phyloP scores from a whole-genome alignment of 2,888 invertebrate species.

The Strigamia crassipes region DNA sequence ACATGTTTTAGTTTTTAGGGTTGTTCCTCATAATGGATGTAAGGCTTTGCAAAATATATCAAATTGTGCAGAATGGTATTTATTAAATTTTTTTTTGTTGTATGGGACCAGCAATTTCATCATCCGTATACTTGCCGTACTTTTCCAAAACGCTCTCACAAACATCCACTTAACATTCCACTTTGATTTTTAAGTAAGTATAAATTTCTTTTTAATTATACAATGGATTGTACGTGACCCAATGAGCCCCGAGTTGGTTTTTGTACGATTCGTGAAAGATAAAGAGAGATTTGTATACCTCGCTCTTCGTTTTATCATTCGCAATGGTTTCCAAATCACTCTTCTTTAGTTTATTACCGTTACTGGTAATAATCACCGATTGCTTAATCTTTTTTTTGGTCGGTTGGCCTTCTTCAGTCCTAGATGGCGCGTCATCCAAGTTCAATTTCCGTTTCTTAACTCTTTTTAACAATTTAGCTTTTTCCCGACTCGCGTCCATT shows the following conservation, averaged over 20 bases:
- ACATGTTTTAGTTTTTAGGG: too few species aligned
- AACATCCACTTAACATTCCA: too few species aligned
- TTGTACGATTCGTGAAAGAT: constrained; percentile 86
- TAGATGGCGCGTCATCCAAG: constrained; percentile 52
- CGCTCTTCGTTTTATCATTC: constrained; percentile 84
- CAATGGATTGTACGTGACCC: constrained; percentile 95
- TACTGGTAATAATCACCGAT: neutral
- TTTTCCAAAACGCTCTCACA: too few species aligned
- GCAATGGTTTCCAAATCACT: constrained; percentile 71
- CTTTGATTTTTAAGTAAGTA: too few species aligned
- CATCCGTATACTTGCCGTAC: too few species aligned
- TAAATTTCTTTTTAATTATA: constrained; percentile 61
- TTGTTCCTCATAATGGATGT: too few species aligned
- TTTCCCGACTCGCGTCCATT: constrained; percentile 70
- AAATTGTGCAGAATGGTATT: too few species aligned
- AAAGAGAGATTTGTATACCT: constrained; percentile 93
- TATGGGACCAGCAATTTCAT: too few species aligned
- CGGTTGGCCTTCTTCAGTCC: constrained; percentile 47
- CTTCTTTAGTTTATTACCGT: constrained; percentile 32
- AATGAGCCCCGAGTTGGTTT: constrained; percentile 87
- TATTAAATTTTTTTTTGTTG: too few species aligned
- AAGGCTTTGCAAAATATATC: too few species aligned
- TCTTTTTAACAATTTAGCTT: constrained; percentile 62
- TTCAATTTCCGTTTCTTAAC: constrained; percentile 58
- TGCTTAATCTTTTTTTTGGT: constrained; percentile 49